These are phyloP conservation scores for Belonocnema kinseyi DNA, from an alignment of 1,140 invertebrate species.

Conservation along the genomic window DNA sequence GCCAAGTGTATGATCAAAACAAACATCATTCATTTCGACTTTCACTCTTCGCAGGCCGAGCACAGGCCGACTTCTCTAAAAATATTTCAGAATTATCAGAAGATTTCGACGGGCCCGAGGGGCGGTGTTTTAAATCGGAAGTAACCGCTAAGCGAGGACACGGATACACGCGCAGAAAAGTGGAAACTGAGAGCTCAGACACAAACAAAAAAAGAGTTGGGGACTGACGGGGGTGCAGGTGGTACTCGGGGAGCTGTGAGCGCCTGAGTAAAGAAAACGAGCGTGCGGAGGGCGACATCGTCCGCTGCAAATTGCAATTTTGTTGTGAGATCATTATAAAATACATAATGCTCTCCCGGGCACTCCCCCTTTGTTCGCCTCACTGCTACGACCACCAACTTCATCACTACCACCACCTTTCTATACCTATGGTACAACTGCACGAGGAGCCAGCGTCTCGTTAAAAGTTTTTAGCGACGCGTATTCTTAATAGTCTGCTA, in stretches of 20 bases:
- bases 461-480: constrained; percentile 77
- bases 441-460: constrained; percentile 66
- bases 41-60: no score
- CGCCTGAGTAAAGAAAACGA: constrained; percentile 33
- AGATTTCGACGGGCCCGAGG: constrained; percentile 17
- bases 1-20: no score
- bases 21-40: not conserved
- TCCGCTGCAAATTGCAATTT: constrained; percentile 71
- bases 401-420: constrained; percentile 42
- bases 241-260: not conserved
- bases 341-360: constrained; percentile 68
- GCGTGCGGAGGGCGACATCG: constrained; percentile 58
- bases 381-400: constrained; percentile 51
- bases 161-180: not conserved
- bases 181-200: constrained; percentile 19
- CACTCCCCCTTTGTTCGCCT: constrained; percentile 35
- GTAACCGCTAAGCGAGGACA: not conserved
- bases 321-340: constrained; percentile 75
- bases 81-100: not conserved
- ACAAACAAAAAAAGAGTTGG: constrained; percentile 11
- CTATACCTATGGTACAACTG: constrained; percentile 49
- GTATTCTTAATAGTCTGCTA: constrained; percentile 76
- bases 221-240: not conserved
- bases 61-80: not conserved
- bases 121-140: constrained; percentile 25